phyloP scores from a whole-genome alignment of 2,888 invertebrate genomes.

The Drosophila sordidula region DNA sequence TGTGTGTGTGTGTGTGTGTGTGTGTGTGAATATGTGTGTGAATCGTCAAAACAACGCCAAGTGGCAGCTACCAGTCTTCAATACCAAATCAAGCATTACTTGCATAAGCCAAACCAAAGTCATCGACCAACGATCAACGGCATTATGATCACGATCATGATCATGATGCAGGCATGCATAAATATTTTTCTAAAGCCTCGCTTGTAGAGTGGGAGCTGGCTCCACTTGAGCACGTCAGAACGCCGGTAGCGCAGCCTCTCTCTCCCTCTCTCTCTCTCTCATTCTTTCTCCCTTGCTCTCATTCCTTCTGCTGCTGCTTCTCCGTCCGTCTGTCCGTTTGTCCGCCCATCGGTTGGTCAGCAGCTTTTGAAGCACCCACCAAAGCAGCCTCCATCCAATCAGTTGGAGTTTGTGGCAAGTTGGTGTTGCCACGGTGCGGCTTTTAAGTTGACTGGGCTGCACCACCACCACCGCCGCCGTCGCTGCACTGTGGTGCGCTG shows the following conservation, averaged over 20 bases:
- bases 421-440: constrained; percentile 46
- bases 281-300: background rate
- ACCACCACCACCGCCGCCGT: constrained; percentile 13
- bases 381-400: constrained; percentile 51
- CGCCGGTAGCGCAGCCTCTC: constrained; percentile 56
- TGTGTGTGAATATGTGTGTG: constrained; percentile 34
- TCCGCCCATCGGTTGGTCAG: constrained; percentile 46
- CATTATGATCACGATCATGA: constrained; percentile 39
- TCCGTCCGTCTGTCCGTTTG: too few relatives aligned
- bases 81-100: constrained; percentile 82
- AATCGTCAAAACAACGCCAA: constrained; percentile 71
- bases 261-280: background rate
- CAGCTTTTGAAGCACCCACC: constrained; percentile 76
- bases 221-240: constrained; percentile 67
- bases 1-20: constrained; percentile 18
- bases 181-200: constrained; percentile 70
- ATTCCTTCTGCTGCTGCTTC: too few relatives aligned
- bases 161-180: constrained; percentile 64
- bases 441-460: constrained; percentile 46
- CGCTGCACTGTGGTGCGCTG: constrained; percentile 56
- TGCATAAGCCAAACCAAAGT: constrained; percentile 75
- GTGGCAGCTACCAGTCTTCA: constrained; percentile 77
- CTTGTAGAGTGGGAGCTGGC: constrained; percentile 39
- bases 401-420: constrained; percentile 7
- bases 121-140: constrained; percentile 67